Evolutionary conservation across 2,797 vertebrate species (phyloP).

Genomic region (Buphagus erythrorhynchus): DNA sequence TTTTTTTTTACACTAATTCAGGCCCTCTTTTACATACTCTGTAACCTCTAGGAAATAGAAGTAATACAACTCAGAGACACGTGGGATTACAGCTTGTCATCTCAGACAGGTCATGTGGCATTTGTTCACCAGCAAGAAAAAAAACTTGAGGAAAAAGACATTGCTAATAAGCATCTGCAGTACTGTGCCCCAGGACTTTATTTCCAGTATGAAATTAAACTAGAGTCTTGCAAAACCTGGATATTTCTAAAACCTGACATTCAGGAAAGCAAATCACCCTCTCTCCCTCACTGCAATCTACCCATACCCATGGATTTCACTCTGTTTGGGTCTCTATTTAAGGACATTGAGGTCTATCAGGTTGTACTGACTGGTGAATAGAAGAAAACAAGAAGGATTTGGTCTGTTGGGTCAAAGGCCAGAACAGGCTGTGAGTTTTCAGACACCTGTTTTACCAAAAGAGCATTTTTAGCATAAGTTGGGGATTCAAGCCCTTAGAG

Average conservation of each 20-base stretch:
- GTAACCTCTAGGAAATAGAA: background rate
- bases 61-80: background rate
- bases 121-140: background rate
- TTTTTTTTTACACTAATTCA: background rate
- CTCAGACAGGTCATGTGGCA: rapidly evolving
- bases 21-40: background rate
- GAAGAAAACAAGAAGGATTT: background rate
- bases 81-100: background rate
- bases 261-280: background rate
- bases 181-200: background rate
- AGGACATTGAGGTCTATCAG: background rate
- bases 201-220: background rate
- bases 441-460: background rate
- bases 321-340: background rate
- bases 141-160: background rate
- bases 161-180: background rate
- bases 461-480: background rate
- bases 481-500: background rate
- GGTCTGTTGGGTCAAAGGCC: background rate
- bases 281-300: background rate
- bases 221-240: background rate
- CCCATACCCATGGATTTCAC: background rate
- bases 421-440: background rate
- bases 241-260: background rate
- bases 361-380: background rate